Evolutionary conservation across 23 tunicate genomes (phyloP), one percentile per base, ranked within the genome.

Genomic region (Phallusia fumigata): DNA sequence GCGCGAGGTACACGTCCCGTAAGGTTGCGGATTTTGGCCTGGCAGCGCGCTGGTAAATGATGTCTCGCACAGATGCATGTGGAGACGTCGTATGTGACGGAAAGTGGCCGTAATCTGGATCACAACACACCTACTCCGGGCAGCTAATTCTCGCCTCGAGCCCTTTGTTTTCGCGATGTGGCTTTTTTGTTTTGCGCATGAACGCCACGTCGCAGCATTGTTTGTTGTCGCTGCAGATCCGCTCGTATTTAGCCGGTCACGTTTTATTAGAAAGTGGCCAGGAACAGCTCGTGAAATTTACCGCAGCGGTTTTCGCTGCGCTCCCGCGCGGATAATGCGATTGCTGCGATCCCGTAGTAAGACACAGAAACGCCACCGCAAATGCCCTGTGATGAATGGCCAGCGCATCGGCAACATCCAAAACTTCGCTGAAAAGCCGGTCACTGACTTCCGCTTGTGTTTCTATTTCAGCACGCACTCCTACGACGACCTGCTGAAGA

Each of bases 241-340:
- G 69, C 26, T 58, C 69, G 69, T 58, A 58, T 58, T 58, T 58
- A 58, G 69, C 69, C 69, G 10, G 69, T 58, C 69, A 58, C 69
- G 69, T 58, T 58, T 58, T 58, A 58, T 58, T 58, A 58, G 69
- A 58, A 24, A 22, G 69, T 24, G 15, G 69, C 69, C 69, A 40
- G 69, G 8, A 22, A 21, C 69, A 58, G 69, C 69, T 3, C 26
- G 16, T 24, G 26, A 22, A 22, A 58, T 16, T 13, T 16, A 24
- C 69, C 69, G 69, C 28, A 24, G 69, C 69, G 69, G 69, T 58
- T 58, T 58, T 22, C n/a, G 28, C 28, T 16, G 15, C 11, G 69
- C 69, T 8, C 69, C 69, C 69, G 69, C 26, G 69, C 69, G 28
- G 69, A 21, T 58, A 58, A 58, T 58, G 11, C 69, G 69, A 58